These are phyloP conservation scores for Enhydra lutris DNA, from an alignment of 2,113 vertebrate genomes.

Conservation along the genomic window DNA sequence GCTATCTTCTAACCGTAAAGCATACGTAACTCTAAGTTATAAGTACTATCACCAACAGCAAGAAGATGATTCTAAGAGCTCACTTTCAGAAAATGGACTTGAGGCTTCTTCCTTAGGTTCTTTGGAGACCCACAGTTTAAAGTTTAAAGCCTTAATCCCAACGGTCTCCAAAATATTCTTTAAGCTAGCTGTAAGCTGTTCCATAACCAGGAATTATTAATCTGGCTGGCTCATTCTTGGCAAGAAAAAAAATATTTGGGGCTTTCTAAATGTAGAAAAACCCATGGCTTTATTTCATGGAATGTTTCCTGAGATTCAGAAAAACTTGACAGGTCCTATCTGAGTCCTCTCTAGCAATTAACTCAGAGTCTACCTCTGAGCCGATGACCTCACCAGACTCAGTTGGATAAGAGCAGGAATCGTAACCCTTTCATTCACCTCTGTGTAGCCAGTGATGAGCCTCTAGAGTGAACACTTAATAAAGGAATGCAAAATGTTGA, in stretches of 20 bases:
- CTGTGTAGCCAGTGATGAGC: no score
- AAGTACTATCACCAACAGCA: not conserved
- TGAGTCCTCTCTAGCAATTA: not conserved
- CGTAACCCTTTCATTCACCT: not conserved
- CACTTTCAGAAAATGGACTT: not conserved
- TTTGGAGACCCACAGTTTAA: not conserved
- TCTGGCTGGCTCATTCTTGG: not conserved
- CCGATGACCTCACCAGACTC: not conserved
- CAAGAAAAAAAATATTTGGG: not conserved
- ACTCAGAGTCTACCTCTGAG: not conserved
- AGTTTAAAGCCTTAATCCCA: not conserved
- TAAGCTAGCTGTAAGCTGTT: not conserved
- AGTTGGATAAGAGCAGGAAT: not conserved
- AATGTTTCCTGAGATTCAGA: not conserved
- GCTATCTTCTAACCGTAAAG: constrained; percentile 4
- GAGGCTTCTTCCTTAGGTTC: not conserved
- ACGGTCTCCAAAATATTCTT: not conserved
- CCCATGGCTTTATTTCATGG: not conserved
- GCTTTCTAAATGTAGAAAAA: not conserved
- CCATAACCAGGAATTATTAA: not conserved
- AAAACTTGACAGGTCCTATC: not conserved
- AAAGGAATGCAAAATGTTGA: not conserved
- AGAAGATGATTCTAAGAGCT: not conserved
- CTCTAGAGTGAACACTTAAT: not conserved
- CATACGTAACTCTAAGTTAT: not conserved